phyloP scores from a whole-genome alignment of 2,888 invertebrate genomes.

The Drosophila barbarae region DNA sequence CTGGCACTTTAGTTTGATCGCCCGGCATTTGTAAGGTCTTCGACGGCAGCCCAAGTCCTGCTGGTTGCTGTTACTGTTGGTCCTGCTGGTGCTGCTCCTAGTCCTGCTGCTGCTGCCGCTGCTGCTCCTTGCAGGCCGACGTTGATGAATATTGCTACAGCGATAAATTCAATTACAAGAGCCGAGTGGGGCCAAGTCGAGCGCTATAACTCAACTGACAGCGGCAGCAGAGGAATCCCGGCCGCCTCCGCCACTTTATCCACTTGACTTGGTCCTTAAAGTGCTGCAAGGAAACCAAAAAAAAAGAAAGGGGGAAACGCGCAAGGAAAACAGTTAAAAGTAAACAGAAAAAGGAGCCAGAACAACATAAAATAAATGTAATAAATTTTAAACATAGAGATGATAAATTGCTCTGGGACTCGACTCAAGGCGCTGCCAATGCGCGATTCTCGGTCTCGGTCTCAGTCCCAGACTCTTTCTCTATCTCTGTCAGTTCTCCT shows the following conservation, averaged over 20 bases:
- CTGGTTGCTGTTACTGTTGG: conserved; percentile 15
- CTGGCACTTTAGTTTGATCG: conserved; percentile 55
- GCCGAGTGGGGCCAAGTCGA: conserved; percentile 41
- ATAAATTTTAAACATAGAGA: conserved; percentile 74
- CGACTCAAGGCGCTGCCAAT: conserved; percentile 65
- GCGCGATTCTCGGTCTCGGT: conserved; percentile 34
- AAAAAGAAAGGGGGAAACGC: conserved; percentile 36
- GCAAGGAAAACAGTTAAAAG: conserved; percentile 60
- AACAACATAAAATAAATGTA: conserved; percentile 71
- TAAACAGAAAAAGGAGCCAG: conserved; percentile 41
- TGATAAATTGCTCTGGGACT: conserved; percentile 74
- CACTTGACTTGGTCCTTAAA: conserved; percentile 59
- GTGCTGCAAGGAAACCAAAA: conserved; percentile 21
- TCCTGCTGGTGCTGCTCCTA: conserved; percentile 8
- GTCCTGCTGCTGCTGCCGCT: conserved; percentile 11
- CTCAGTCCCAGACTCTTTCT: neutral
- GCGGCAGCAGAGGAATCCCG: conserved; percentile 41
- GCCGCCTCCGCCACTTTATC: conserved; percentile 44
- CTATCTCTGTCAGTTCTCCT: neutral
- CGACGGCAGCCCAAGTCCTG: conserved; percentile 23
- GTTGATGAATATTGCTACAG: conserved; percentile 66
- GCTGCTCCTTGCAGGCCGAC: conserved; percentile 43
- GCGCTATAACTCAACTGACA: conserved; percentile 61
- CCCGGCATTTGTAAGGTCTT: conserved; percentile 41
- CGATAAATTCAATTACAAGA: conserved; percentile 70